A percentile compares a stretch with the other conserved stretches of the same genome.
These are phyloP conservation scores for Theristicus caerulescens DNA, from an alignment of 2,113 vertebrate species.

Conservation along the genomic window DNA sequence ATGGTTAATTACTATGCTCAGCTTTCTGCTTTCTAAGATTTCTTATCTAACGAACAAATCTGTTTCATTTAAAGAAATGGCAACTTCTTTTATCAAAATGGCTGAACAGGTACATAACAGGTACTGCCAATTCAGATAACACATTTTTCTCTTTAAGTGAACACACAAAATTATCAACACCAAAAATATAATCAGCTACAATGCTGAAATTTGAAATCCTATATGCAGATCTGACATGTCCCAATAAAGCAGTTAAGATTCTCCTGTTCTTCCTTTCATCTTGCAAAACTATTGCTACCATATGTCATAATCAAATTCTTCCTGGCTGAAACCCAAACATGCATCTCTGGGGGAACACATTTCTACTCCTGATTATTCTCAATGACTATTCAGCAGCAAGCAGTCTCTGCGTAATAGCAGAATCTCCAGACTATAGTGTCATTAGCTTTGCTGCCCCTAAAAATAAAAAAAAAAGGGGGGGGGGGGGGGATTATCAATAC, in stretches of 20 bases:
- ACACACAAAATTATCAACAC: not conserved
- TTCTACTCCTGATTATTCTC: not conserved
- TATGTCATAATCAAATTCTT: slow-evolving; percentile 20
- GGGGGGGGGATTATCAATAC: not conserved
- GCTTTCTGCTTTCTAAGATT: not conserved
- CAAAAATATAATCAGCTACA: not conserved
- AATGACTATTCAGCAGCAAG: slow-evolving; percentile 8
- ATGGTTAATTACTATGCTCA: not conserved
- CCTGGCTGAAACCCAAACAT: slow-evolving; percentile 8
- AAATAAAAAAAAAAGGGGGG: not conserved
- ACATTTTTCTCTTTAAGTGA: not conserved
- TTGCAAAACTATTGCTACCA: not conserved
- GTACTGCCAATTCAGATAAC: not conserved
- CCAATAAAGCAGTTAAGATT: not conserved
- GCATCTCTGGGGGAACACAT: slow-evolving; percentile 3
- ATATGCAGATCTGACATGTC: not conserved
- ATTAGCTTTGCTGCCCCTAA: not conserved
- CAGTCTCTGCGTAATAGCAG: not conserved
- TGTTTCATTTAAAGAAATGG: not conserved
- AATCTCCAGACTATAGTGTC: not conserved
- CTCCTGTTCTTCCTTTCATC: not conserved
- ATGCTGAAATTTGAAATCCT: not conserved
- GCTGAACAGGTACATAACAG: not conserved
- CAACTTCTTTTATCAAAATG: not conserved
- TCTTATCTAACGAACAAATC: not conserved